These are phyloP conservation scores for Tinea pellionella DNA, from an alignment of 2,888 invertebrate species.

Conservation along the genomic window DNA sequence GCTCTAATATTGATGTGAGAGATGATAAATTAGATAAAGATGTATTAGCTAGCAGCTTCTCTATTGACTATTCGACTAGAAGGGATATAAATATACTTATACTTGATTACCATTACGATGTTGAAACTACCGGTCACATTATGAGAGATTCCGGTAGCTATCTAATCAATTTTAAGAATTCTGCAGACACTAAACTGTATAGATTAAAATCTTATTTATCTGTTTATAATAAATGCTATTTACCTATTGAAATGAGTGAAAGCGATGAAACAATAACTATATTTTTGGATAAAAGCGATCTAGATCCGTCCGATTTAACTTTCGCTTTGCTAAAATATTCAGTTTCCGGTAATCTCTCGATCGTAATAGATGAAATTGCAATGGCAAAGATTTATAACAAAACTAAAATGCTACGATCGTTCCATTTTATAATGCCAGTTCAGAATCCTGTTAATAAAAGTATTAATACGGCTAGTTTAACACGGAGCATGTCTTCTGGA, in stretches of 20 bases:
- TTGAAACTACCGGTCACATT: neutral
- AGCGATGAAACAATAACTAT: neutral
- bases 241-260: neutral
- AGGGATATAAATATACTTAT: neutral
- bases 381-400: constrained; percentile 4
- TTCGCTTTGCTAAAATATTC: constrained; percentile 31
- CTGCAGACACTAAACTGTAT: neutral
- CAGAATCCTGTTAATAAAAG: neutral
- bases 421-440: neutral
- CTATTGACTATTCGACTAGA: neutral
- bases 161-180: neutral
- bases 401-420: neutral
- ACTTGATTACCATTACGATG: neutral
- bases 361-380: constrained; percentile 28
- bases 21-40: neutral
- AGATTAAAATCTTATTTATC: neutral
- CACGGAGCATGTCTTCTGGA: neutral
- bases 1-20: neutral
- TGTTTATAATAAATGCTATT: constrained; percentile 2
- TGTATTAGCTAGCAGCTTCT: neutral
- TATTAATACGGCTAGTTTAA: neutral
- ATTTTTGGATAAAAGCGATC: neutral
- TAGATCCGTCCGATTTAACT: neutral
- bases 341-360: constrained; percentile 37
- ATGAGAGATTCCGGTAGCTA: neutral